phyloP scores from a whole-genome alignment of 1,140 invertebrate genomes.

The Nasonia longicornis region DNA sequence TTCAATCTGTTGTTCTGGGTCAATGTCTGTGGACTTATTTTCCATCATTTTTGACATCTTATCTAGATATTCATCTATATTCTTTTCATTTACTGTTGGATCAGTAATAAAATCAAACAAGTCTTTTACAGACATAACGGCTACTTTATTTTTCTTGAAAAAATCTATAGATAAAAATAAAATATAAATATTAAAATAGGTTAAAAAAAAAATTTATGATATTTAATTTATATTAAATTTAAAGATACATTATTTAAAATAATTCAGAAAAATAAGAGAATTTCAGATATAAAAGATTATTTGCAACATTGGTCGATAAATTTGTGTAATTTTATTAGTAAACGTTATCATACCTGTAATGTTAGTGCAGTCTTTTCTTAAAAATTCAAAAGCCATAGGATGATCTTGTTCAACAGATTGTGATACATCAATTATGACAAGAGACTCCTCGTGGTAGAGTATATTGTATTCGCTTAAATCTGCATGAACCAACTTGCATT shows the following conservation, averaged over 20 bases:
- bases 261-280: no score
- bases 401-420: conserved; percentile 99
- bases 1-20: conserved; percentile 80
- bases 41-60: conserved; percentile 77
- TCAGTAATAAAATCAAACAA: conserved; percentile 98
- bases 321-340: not conserved
- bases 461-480: conserved; percentile 98
- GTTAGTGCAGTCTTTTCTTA: conserved; percentile 95
- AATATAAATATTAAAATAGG: not conserved
- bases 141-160: conserved; percentile 90
- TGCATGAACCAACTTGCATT: conserved; percentile 94
- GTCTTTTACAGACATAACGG: conserved; percentile 89
- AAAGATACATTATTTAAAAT: no score
- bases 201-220: not conserved
- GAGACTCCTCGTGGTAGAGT: conserved; percentile 84
- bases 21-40: conserved; percentile 73
- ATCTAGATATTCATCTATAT: conserved; percentile 86
- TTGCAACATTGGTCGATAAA: no score
- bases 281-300: no score
- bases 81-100: conserved; percentile 82
- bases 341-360: conserved; percentile 74
- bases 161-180: conserved; percentile 76
- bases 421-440: conserved; percentile 97
- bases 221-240: not conserved
- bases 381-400: conserved; percentile 93